Conservation (phyloP, 2,113 vertebrate species). For the Pithys albifrons region DNA sequence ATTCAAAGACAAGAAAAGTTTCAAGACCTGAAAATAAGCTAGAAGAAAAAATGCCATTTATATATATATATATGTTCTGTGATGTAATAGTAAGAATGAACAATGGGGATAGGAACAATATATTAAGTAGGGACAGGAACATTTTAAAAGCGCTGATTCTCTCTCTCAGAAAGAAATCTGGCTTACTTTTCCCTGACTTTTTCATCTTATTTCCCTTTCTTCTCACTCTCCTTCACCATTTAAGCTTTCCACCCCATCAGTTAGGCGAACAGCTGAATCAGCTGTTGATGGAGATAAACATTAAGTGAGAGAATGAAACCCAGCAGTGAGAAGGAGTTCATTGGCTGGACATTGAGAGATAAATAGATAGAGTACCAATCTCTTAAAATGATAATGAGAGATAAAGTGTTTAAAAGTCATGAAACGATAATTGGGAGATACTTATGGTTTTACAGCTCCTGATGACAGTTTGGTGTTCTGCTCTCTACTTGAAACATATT, state of each 20-base stretch:
- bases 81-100: not conserved
- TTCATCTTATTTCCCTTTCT: not conserved
- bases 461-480: not conserved
- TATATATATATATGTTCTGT: not conserved
- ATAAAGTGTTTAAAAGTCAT: not conserved
- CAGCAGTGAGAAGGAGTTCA: not conserved
- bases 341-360: not conserved
- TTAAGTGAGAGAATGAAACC: not conserved
- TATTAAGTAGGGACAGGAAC: not conserved
- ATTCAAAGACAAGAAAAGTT: not conserved
- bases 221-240: not conserved
- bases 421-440: not conserved
- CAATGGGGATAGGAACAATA: not conserved
- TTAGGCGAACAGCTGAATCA: not conserved
- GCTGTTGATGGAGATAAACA: not conserved
- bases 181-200: not conserved
- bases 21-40: not conserved
- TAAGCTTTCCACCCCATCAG: not conserved
- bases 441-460: not conserved
- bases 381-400: not conserved
- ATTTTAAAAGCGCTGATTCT: not conserved
- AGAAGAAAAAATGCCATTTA: not conserved
- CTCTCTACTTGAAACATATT: not conserved
- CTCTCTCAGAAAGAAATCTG: not conserved
- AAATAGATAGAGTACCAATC: not conserved